Evolutionary conservation across 30 jellyfish, hydroid and myxozoan genomes (phyloP), one percentile per base, ranked within the genome.

Genomic region (Aurelia aurita): DNA sequence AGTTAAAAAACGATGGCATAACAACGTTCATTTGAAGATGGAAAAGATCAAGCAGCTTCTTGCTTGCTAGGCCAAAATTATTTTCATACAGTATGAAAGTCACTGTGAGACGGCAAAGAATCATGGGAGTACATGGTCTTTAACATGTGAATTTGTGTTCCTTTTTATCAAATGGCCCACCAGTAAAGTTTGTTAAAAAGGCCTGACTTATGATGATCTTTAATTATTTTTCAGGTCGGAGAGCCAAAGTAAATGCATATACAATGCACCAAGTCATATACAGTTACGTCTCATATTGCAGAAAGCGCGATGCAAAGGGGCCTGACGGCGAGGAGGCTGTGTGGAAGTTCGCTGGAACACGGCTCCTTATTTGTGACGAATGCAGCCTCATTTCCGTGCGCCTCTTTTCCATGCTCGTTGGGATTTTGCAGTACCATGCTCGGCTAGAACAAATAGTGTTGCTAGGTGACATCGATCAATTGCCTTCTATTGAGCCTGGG

Each of bases 351-450:
- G 29, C 32, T 23, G 79, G 58, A 14, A 67, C 79, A 23, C 57
- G 79, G 27, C 23, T 67, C 9, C 59, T 67, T 27, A 67, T 67
- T 11, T 67, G 79, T 67, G 79, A 67, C 63, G 79, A 67, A 67
- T 67, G 79, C 79, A 67, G 79, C 15, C 79, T 67, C 21, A 67
- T 67, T 45, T 67, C 79, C 14, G 79, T 67, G 29, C 57, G 79
- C 22, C 79, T 67, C n/a, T 67, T 67, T 14, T 67, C 79, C 20
- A 67, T 67, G 79, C 79, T 67, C 19, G 79, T 67, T 15, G 63
- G 79, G 22, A 67, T 67, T 27, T 16, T 67, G n/a, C 20, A 45
- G 79, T 23, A 11, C 59, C 79, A 31, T 16, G 79, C 79, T 12
- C 32, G 43, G 8, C 79, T 67, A 22, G 26, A 39, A 29, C 79